Evolutionary conservation across 2,888 invertebrate genomes (phyloP).

Genomic region (Electrophaes corylata): DNA sequence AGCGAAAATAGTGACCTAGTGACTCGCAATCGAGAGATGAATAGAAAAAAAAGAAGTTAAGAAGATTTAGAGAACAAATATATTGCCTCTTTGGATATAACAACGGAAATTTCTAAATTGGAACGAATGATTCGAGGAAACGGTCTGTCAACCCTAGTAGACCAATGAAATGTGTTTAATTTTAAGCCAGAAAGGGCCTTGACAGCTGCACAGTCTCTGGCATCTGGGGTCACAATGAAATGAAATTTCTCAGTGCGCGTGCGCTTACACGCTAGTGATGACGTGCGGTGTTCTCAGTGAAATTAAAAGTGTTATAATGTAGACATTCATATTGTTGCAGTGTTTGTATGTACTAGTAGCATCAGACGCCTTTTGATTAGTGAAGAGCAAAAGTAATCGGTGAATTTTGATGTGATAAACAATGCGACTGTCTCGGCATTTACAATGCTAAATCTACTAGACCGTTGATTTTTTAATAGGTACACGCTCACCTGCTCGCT

Average conservation of each 20-base stretch:
- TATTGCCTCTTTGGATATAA: too few relatives aligned
- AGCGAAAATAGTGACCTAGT: too few relatives aligned
- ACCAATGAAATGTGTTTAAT: conserved; percentile 51
- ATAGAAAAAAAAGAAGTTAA: too few relatives aligned
- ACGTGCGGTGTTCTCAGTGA: conserved; percentile 18
- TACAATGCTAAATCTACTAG: neutral
- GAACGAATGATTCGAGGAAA: neutral
- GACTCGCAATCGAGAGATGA: too few relatives aligned
- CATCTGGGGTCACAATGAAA: conserved; percentile 41
- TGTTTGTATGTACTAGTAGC: neutral
- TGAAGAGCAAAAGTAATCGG: neutral
- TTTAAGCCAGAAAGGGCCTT: conserved; percentile 40
- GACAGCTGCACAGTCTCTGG: conserved; percentile 36
- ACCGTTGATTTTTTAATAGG: neutral
- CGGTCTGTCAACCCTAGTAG: neutral
- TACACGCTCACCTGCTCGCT: neutral
- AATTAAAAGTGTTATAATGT: neutral
- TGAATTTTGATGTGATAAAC: neutral
- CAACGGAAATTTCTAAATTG: neutral
- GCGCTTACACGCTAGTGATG: conserved; percentile 32
- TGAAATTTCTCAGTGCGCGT: conserved; percentile 42
- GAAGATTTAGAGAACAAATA: too few relatives aligned
- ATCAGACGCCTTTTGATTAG: neutral
- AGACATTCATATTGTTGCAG: neutral
- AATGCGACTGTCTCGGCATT: neutral